phyloP scores from a whole-genome alignment of 2,888 invertebrate species.

The Zaprionus obscuricornis region DNA sequence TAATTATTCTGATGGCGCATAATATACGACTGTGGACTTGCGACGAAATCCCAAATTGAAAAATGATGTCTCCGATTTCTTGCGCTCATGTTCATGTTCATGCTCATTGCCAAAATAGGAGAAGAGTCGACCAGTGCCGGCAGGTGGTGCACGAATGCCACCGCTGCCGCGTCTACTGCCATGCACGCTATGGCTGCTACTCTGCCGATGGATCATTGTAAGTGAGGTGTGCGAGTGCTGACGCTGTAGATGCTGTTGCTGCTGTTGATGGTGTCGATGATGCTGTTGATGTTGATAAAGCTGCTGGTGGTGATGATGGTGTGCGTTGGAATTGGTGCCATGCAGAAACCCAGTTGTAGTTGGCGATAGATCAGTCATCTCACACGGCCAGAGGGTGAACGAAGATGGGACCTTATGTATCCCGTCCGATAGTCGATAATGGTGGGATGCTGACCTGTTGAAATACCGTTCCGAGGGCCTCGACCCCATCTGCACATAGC shows the following conservation, averaged over 20 bases:
- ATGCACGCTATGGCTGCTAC: constrained; percentile 72
- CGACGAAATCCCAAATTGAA: constrained; percentile 83
- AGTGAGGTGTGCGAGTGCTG: constrained; percentile 74
- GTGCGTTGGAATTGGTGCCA: constrained; percentile 62
- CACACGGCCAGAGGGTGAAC: constrained; percentile 96
- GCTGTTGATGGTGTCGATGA: constrained; percentile 58
- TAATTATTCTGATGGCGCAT: constrained; percentile 82
- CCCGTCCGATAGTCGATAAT: constrained; percentile 84
- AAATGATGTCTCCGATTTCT: constrained; percentile 83
- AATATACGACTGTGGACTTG: constrained; percentile 82
- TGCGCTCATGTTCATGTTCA: constrained; percentile 82
- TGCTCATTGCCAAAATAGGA: constrained; percentile 82
- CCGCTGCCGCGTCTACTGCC: constrained; percentile 60
- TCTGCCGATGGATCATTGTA: constrained; percentile 70
- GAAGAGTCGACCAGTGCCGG: constrained; percentile 79
- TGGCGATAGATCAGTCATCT: constrained; percentile 89
- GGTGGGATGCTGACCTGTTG: constrained; percentile 83
- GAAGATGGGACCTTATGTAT: constrained; percentile 95
- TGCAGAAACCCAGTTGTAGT: constrained; percentile 81
- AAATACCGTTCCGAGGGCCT: constrained; percentile 85
- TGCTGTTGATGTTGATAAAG: constrained; percentile 64
- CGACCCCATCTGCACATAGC: constrained; percentile 97
- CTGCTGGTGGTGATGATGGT: constrained; percentile 64
- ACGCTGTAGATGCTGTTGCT: constrained; percentile 64
- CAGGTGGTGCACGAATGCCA: constrained; percentile 65